Evolutionary conservation across 2,797 vertebrate species (phyloP).

Genomic region (Allenopithecus nigroviridis): DNA sequence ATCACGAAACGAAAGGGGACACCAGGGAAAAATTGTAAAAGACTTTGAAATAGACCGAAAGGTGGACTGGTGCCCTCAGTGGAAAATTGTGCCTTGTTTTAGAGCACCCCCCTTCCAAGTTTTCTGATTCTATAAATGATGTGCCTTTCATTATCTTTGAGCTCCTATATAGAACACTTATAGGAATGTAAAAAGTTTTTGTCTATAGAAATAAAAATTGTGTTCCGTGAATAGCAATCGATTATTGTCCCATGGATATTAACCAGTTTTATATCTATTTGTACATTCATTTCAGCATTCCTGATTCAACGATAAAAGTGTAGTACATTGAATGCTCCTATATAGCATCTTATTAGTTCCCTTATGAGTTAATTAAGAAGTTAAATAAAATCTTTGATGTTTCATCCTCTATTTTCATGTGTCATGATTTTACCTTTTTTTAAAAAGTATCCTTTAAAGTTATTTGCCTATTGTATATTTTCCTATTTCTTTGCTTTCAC

Average conservation of each 20-base stretch:
- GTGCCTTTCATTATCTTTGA: background rate
- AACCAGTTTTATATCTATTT: background rate
- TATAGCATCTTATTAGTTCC: background rate
- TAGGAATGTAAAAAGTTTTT: background rate
- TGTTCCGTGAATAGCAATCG: background rate
- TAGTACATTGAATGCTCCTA: background rate
- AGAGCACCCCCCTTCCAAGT: background rate
- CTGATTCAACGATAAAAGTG: background rate
- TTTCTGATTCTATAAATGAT: background rate
- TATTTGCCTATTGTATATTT: background rate
- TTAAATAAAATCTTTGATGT: background rate
- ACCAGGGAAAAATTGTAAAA: background rate
- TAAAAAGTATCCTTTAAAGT: background rate
- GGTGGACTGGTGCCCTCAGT: background rate
- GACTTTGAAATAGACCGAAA: background rate
- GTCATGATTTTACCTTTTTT: background rate
- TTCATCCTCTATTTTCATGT: background rate
- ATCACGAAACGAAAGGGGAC: background rate
- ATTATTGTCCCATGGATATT: background rate
- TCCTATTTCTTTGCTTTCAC: background rate
- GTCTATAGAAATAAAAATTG: background rate
- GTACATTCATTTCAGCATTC: background rate
- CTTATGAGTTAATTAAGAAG: background rate
- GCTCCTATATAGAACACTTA: background rate
- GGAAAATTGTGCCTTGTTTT: background rate